Conservation (phyloP, 92 coral and sea anemone species). For the Phenganax stokvisi region DNA sequence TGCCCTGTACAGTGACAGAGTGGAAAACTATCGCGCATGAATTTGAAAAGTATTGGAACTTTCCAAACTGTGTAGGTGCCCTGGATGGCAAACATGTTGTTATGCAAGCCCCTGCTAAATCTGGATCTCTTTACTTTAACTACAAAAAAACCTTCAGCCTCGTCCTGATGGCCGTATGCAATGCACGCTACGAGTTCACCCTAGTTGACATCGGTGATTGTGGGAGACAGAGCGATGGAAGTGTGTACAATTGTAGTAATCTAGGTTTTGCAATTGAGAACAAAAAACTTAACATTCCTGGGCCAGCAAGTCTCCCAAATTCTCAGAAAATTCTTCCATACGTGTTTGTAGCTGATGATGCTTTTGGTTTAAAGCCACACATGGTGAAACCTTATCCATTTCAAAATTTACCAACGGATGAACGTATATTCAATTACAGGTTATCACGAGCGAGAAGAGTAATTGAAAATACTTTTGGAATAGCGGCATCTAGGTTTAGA, state of each 20-base stretch:
- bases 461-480: conserved; percentile 8
- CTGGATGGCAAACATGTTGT: too few species aligned
- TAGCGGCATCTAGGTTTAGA: conserved; percentile 17
- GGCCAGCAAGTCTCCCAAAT: too few species aligned
- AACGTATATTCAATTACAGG: conserved; percentile 32
- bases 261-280: conserved; percentile 27
- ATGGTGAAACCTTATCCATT: conserved; percentile 35
- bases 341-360: conserved; percentile 38
- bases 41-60: too few species aligned
- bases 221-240: neutral
- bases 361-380: conserved; percentile 29
- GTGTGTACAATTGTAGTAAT: conserved; percentile 34
- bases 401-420: conserved; percentile 26
- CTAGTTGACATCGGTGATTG: conserved; percentile 27
- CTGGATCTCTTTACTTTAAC: too few species aligned
- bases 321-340: too few species aligned
- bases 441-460: conserved; percentile 10
- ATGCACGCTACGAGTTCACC: conserved; percentile 16
- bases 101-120: too few species aligned
- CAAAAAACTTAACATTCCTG: too few species aligned
- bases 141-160: conserved; percentile 2
- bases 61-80: too few species aligned
- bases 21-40: too few species aligned
- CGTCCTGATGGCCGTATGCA: conserved; percentile 14
- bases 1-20: too few species aligned